A percentile compares a stretch with the other conserved stretches of the same genome.
Evolutionary conservation across 2,888 invertebrate genomes (phyloP).

Genomic region (Zygogramma bicolorata): DNA sequence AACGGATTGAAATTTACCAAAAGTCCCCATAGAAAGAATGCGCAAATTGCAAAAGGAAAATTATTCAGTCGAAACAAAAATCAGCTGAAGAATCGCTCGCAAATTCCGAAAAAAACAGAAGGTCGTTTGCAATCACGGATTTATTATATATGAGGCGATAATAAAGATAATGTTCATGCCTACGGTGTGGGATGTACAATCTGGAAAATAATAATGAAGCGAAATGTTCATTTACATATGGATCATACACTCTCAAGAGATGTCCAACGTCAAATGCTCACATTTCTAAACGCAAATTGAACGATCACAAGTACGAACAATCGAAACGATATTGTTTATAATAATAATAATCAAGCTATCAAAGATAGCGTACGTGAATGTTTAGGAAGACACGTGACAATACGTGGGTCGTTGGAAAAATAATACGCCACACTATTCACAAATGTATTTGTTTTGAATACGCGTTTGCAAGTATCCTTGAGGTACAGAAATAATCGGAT

Average conservation of each 20-base stretch:
- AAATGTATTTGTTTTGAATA: background rate
- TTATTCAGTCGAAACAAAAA: background rate
- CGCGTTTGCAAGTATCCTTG: background rate
- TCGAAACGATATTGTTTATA: background rate
- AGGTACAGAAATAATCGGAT: background rate
- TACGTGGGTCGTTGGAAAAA: background rate
- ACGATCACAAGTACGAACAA: too few relatives aligned
- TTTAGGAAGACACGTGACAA: background rate
- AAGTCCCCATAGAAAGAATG: too few relatives aligned
- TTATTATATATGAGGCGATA: background rate
- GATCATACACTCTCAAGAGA: too few relatives aligned
- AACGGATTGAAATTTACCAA: too few relatives aligned
- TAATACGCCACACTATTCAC: background rate
- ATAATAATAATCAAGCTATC: background rate
- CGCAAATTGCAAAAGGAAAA: background rate
- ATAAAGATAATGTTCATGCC: background rate
- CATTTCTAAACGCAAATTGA: too few relatives aligned
- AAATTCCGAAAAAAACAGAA: constrained; percentile 13
- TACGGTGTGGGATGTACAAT: too few relatives aligned
- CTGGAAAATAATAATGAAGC: too few relatives aligned
- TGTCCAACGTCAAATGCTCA: too few relatives aligned
- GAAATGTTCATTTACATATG: too few relatives aligned
- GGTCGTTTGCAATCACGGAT: constrained; percentile 18
- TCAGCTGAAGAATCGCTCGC: constrained; percentile 21
- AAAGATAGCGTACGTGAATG: background rate